phyloP scores from a whole-genome alignment of 1,140 invertebrate genomes.

The Alviniconcha marisindica region DNA sequence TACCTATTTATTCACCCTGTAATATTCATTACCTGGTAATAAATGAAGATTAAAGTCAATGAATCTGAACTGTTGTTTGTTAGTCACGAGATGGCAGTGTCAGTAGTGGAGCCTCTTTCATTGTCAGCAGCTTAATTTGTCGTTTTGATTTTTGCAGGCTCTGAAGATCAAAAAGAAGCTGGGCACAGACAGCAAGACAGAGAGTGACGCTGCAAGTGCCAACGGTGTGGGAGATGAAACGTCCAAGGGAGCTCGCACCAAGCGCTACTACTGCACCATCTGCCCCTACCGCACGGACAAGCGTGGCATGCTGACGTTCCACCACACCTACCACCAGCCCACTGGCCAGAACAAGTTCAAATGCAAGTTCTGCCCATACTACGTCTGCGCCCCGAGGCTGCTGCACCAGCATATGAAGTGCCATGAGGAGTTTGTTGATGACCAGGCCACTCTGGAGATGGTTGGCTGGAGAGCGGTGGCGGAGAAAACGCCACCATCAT shows the following conservation, averaged over 20 bases:
- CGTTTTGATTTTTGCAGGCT: slow-evolving; percentile 18
- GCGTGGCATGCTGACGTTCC: slow-evolving; percentile 81
- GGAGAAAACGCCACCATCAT: slow-evolving; percentile 47
- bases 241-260: neutral
- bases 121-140: no score
- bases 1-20: no score
- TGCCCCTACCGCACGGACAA: slow-evolving; percentile 86
- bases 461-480: slow-evolving; percentile 37
- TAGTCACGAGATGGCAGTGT: no score
- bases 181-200: neutral
- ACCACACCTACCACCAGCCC: slow-evolving; percentile 85
- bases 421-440: slow-evolving; percentile 63
- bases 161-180: slow-evolving; percentile 21
- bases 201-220: neutral
- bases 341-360: slow-evolving; percentile 83
- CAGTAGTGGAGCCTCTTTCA: no score
- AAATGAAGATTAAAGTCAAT: no score
- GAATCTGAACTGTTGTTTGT: no score
- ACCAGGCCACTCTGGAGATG: slow-evolving; percentile 1
- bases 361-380: slow-evolving; percentile 88
- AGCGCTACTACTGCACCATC: slow-evolving; percentile 80
- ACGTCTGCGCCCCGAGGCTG: slow-evolving; percentile 79
- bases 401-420: slow-evolving; percentile 74
- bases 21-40: no score
- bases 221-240: neutral